Base-by-base conservation (phyloP, 2,113 vertebrate genomes). In the Zosterops lateralis region DNA sequence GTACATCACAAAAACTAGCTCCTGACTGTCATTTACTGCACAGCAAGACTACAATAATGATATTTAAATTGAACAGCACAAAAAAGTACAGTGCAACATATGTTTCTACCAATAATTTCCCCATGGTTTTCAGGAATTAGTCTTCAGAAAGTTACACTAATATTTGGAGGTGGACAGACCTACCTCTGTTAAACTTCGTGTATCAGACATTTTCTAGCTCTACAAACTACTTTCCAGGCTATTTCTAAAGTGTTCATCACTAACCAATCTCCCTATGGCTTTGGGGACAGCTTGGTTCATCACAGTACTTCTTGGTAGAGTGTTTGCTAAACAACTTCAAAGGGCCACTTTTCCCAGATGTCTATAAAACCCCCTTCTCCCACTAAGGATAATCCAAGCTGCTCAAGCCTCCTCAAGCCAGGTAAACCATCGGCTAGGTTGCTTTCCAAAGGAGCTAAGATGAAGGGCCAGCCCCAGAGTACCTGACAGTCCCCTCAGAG, bases 401-500 rank as follows among this genome's bases (percentile, higher is more conserved):
- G 54, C 36, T 84, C 42, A 4, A 10, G 32, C 10, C 28, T 64
- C 67, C 67, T 61, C 38, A 38, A 38, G 40, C 15, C 56, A 66
- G 34, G 15, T 14, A 61, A 77, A 17, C 10, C 17, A 21, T 4
- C 6, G 38, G 32, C 9, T 18, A 7, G n/a, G 18, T 38, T 40
- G 56, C 56, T 38, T 8, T 8, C 31, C 36, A 21, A 22, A 42
- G 17, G 10, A 72, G 64, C 2, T 2, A 6, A 28, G 36, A 61
- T 14, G 38, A 42, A 31, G 0, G 29, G 13, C 20, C 2, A 61
- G 75, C 17, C 48, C 14, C 45, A 14, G 36, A 38, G 65, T 21
- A 99, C 99, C 99, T 99, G 83, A 99, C 99, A 1, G 99, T 99
- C 81, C 99, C 99, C 96, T 99, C 99, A 1, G 99, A 99, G 42